A percentile compares a stretch with the other conserved stretches of the same genome.
Conservation (phyloP, 2,888 invertebrate genomes). For the Epinotia bilunana region DNA sequence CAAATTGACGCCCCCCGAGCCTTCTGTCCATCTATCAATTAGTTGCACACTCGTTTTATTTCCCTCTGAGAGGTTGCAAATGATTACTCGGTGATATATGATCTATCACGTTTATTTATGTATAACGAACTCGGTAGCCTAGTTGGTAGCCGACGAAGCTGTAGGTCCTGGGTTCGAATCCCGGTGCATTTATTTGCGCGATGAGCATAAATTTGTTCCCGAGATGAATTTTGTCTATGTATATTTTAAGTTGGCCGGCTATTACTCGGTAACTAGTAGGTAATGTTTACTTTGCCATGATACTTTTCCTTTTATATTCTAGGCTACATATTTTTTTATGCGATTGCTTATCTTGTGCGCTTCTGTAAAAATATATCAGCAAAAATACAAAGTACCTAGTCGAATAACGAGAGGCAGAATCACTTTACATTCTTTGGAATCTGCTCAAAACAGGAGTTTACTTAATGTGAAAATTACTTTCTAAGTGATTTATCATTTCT, state of each 20-base stretch:
- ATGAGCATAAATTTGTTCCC: too few relatives aligned
- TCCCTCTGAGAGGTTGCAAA: constrained; percentile 12
- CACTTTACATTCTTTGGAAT: neutral
- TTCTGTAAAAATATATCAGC: neutral
- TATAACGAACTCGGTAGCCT: too few relatives aligned
- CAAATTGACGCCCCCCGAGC: constrained; percentile 46
- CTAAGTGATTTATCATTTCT: neutral
- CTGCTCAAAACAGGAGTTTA: neutral
- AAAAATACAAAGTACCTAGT: neutral
- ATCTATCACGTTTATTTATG: neutral
- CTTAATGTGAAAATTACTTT: neutral
- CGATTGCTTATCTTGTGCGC: too few relatives aligned
- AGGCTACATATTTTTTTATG: too few relatives aligned
- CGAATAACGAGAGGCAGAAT: neutral
- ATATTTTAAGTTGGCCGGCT: too few relatives aligned
- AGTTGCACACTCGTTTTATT: constrained; percentile 37
- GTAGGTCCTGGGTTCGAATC: too few relatives aligned
- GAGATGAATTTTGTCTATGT: too few relatives aligned
- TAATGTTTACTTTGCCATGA: too few relatives aligned
- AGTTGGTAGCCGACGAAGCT: too few relatives aligned
- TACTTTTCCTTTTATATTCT: too few relatives aligned
- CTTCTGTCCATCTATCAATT: constrained; percentile 47
- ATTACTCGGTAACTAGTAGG: too few relatives aligned
- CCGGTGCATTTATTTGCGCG: too few relatives aligned
- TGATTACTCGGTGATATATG: constrained; percentile 22